Evolutionary conservation across 2,797 vertebrate genomes (phyloP), one percentile per base, ranked within the genome.

Genomic region (Sebastes oblongus): DNA sequence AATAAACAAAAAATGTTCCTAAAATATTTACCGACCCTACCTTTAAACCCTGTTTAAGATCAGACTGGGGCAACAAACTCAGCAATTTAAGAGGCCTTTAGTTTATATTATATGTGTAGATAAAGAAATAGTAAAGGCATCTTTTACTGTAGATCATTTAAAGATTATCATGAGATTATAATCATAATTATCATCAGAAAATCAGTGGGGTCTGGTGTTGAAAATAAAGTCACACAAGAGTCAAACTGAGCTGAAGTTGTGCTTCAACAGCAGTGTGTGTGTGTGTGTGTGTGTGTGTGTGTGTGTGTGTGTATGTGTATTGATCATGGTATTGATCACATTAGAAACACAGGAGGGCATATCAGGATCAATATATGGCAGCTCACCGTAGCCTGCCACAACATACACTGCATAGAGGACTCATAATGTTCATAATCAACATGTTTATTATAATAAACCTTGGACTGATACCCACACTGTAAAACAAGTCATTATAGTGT

Each of bases 291-390:
- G 70, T 60, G 66, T 55, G n/a, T n/a, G n/a, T n/a, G 22, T 27
- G 22, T 27, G 55, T 20, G 24, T 25, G 32, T 29, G 39, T 30
- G 39, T 36, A 3, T 30, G 66, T 27, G 70, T 75, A 87, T 89
- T 1, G 87, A 90, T 83, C 58, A 25, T 46, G 5, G 1, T 81
- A 91, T 89, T 25, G 86, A 89, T 90, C 75, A 14, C 69, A 39
- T 78, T 66, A 61, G 69, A 73, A 79, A 76, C 86, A 78, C 76
- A 72, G 72, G 62, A 56, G 82, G 55, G 59, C 70, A 64, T 14
- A 77, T 73, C 24, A 75, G 71, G 76, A 83, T 89, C 82, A 42
- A 85, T 85, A 50, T 0, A 6, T 42, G 52, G 34, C 75, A 77
- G 83, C 84, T 62, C 84, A 62, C 56, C 14, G 5, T 70, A 64